These are phyloP conservation scores for Rhyacophila evoluta DNA, from an alignment of 2,888 invertebrate species.

Conservation along the genomic window DNA sequence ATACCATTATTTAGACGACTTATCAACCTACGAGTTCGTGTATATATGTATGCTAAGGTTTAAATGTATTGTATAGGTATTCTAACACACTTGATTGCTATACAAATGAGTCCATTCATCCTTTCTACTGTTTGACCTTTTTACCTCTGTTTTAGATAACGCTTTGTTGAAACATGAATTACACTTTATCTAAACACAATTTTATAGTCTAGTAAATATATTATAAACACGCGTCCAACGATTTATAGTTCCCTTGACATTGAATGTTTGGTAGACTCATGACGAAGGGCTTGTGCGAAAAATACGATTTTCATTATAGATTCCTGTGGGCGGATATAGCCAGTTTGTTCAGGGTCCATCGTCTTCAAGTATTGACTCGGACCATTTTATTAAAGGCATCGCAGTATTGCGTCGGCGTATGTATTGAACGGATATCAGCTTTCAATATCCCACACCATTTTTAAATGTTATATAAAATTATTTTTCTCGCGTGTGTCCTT, in stretches of 20 bases:
- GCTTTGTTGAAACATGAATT: neutral
- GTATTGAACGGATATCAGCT: neutral
- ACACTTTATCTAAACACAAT: neutral
- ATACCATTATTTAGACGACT: too few species aligned
- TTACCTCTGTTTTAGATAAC: neutral
- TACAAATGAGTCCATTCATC: neutral
- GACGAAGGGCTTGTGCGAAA: neutral
- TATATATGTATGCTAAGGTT: too few species aligned
- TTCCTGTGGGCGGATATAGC: conserved; percentile 1
- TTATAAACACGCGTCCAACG: neutral
- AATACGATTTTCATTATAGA: conserved; percentile 3
- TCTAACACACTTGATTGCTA: neutral
- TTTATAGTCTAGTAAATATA: neutral
- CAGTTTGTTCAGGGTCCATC: conserved; percentile 1
- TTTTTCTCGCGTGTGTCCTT: too few species aligned
- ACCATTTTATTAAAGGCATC: neutral
- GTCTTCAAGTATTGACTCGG: conserved; percentile 3
- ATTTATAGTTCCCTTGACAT: neutral
- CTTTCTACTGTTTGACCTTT: neutral
- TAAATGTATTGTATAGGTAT: too few species aligned
- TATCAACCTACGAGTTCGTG: too few species aligned
- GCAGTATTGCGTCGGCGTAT: neutral
- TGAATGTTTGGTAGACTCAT: neutral
- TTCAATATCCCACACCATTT: neutral
- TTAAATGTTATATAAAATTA: too few species aligned